Base-by-base conservation (phyloP, 2,888 invertebrate genomes). In the Drosophila tanythrix region DNA sequence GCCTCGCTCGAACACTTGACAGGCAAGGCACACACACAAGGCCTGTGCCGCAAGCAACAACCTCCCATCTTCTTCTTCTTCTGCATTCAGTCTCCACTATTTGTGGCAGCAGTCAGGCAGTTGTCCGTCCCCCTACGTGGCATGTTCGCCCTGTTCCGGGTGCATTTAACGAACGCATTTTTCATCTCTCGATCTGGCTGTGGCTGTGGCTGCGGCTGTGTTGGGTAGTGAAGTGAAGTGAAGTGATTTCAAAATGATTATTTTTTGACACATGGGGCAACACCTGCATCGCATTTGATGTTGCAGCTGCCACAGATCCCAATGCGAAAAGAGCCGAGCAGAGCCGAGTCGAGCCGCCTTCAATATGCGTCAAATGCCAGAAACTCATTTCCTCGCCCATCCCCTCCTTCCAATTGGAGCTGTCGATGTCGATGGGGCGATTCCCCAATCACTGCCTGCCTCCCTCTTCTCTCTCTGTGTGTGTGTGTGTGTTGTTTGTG, bases 171-270 rank as follows among this genome's bases (percentile, higher is more conserved):
- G 69, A 76, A 85, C 88, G 89, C 89, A 87, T 89, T 76, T 89
- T 81, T 84, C 87, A 84, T 84, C 75, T 36, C 25, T 18, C 15
- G 27, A 21, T 10, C 36, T n/a, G 21, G 29, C 18, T 25, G 8
- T 35, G 25, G 63, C 73, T 67, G 70, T 86, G 88, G 35, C 35
- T 36, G 35, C 15, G 35, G 5, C 35, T 36, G 35, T 36, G 36
- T 36, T 36, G 36, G 36, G 15, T 25, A 15, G 15, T 36, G 36
- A 27, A 36, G 55, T 55, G 27, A 55, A 55, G 25, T 55, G 25
- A 85, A 89, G 88, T 89, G 85, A 85, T 85, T 85, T 85, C 82
- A 69, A 85, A 89, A 87, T 85, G 89, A 85, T 89, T 89, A 87
- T 85, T 85, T 89, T 89, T 89, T 85, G 85, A 85, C 85, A 85